phyloP scores from a whole-genome alignment of 1,140 invertebrate genomes.

The Sminthurinus signatus region DNA sequence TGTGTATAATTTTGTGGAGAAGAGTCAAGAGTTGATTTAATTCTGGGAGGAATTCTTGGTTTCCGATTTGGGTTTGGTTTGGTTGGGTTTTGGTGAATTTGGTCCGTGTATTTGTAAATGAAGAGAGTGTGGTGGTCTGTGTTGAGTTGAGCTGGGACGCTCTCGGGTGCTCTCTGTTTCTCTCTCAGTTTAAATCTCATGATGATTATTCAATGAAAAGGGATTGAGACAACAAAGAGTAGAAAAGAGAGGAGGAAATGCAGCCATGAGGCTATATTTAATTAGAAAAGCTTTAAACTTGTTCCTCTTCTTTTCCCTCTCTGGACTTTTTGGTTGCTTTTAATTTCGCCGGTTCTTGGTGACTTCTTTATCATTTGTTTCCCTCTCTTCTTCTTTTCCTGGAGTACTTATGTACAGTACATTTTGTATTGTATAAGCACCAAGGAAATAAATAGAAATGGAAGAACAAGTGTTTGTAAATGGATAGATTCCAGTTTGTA shows the following conservation, averaged over 20 bases:
- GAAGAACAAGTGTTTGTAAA: too few species aligned
- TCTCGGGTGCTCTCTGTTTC: background rate
- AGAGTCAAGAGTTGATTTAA: background rate
- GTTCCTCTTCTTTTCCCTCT: too few species aligned
- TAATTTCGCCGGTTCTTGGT: slow-evolving; percentile 22
- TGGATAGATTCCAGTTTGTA: too few species aligned
- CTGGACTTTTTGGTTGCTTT: slow-evolving; percentile 32
- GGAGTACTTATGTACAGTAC: too few species aligned
- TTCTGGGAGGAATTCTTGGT: background rate
- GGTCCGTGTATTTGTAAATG: too few species aligned
- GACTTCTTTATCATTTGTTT: slow-evolving; percentile 20
- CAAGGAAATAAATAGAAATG: too few species aligned
- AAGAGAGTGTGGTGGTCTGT: too few species aligned
- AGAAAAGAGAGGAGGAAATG: background rate
- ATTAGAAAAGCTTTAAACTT: slow-evolving; percentile 41
- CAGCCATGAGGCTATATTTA: slow-evolving; percentile 30
- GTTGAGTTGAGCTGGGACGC: slow-evolving; percentile 6
- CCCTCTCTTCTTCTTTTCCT: too few species aligned
- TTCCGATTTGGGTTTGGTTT: background rate
- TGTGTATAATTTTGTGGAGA: too few species aligned
- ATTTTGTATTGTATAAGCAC: too few species aligned
- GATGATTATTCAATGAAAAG: slow-evolving; percentile 40
- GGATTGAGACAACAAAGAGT: slow-evolving; percentile 25
- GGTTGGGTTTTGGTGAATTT: too few species aligned
- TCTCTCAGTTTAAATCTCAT: background rate